Evolutionary conservation across 1,140 invertebrate genomes (phyloP), one percentile per base, ranked within the genome.

Genomic region (Sminthurides bifidus): DNA sequence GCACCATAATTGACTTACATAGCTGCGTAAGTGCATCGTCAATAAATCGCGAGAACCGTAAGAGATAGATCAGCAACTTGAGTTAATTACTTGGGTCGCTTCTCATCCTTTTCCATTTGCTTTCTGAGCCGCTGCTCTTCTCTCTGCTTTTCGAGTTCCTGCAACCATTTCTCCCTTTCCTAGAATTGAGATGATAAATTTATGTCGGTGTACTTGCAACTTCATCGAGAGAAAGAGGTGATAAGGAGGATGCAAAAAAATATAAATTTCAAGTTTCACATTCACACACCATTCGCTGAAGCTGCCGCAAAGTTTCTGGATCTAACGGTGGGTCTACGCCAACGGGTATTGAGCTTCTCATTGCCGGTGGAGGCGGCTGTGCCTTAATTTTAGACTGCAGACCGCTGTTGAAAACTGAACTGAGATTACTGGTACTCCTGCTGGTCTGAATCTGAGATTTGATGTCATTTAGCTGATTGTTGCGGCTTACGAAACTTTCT

Each of bases 41-140:
- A 10, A 21, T 8, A 43, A 17, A 21, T 15, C 17, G 6, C 24
- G 17, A 43, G 41, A 6, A 43, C 21, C 41, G 33, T 12, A 37
- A 37, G 33, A 12, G 10, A 12, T 12, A 37, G 17, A 17, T 37
- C 17, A 17, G 17, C 10, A 37, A 12, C 33, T 43, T 54, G 15
- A 52, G n/a, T 40, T 38, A 44, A 3, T 23, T 57, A 60, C 57
- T 77, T 74, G 2, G 77, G 76, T 49, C 81, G 72, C 33, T 79
- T 79, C 35, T 82, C 79, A 59, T 80, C 77, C 1, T 72, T 70
- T 44, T 64, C 58, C 56, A 56, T 52, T 45, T 57, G 31, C 44
- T 54, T 48, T 24, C 56, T 17, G 21, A 59, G 15, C 40, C 60
- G 21, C 50, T 61, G 60, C 40, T 65, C 63, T 45, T 65, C 63